phyloP scores from a whole-genome alignment of 2,113 vertebrate species.

The Mastomys natalensis region DNA sequence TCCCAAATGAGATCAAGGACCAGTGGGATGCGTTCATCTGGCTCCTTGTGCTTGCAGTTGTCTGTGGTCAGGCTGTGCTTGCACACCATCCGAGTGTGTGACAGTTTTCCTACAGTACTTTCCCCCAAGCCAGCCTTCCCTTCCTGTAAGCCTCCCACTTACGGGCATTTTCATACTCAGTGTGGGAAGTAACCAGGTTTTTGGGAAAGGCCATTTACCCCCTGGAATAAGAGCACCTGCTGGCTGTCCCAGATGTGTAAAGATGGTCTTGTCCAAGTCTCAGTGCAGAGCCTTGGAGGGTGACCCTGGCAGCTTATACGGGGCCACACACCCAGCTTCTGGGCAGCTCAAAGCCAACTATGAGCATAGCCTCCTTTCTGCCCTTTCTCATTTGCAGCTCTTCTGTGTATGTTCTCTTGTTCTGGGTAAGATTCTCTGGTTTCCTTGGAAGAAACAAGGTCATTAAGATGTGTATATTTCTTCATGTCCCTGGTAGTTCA shows the following conservation, averaged over 20 bases:
- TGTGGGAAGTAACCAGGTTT: not conserved
- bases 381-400: not conserved
- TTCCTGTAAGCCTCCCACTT: not conserved
- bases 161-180: not conserved
- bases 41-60: not conserved
- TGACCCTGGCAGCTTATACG: not conserved
- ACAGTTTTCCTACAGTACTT: not conserved
- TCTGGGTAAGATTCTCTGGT: not conserved
- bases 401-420: no score
- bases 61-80: not conserved
- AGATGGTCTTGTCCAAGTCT: not conserved
- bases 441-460: not conserved
- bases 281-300: not conserved
- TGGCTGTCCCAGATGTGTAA: not conserved
- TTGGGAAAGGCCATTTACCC: not conserved
- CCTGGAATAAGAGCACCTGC: not conserved
- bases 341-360: not conserved
- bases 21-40: not conserved
- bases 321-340: not conserved
- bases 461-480: not conserved
- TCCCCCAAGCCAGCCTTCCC: not conserved
- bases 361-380: not conserved
- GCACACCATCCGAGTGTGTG: accelerated
- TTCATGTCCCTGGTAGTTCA: not conserved
- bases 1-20: not conserved